These are phyloP conservation scores for Cantharis nigra DNA, from an alignment of 2,888 invertebrate species.

Conservation along the genomic window DNA sequence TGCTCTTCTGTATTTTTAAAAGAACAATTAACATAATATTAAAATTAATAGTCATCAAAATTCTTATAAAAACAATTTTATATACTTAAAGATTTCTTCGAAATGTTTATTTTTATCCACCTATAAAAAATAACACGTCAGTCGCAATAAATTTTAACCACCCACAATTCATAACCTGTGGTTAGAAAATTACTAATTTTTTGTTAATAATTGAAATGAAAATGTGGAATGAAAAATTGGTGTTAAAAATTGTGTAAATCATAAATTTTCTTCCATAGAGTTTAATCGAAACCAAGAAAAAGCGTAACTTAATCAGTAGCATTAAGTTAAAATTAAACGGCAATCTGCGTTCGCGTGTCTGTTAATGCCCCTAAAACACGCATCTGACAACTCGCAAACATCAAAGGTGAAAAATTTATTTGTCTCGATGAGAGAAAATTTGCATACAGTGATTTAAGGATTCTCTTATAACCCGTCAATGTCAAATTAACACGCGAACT, in stretches of 20 bases:
- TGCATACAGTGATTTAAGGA: slow-evolving; percentile 48
- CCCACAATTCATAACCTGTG: slow-evolving; percentile 16
- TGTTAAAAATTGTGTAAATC: neutral
- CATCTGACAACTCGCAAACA: slow-evolving; percentile 35
- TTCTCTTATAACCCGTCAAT: slow-evolving; percentile 45
- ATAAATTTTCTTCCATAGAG: slow-evolving; percentile 4
- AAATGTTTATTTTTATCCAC: neutral
- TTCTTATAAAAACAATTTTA: slow-evolving; percentile 6
- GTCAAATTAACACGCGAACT: slow-evolving; percentile 46
- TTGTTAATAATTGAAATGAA: neutral
- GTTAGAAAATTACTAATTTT: neutral
- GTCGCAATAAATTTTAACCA: slow-evolving; percentile 25
- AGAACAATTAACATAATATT: slow-evolving; percentile 21
- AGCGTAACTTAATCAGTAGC: slow-evolving; percentile 48
- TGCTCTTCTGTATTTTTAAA: slow-evolving; percentile 5
- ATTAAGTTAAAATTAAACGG: slow-evolving; percentile 47
- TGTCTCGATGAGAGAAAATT: slow-evolving; percentile 39
- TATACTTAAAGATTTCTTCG: neutral
- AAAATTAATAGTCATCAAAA: slow-evolving; percentile 10
- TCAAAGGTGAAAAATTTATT: slow-evolving; percentile 44
- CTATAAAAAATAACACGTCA: slow-evolving; percentile 10
- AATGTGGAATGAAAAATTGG: neutral
- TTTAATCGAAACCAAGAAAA: slow-evolving; percentile 38
- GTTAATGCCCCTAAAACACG: slow-evolving; percentile 45
- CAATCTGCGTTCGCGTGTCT: slow-evolving; percentile 46